These are phyloP conservation scores for Drosophila greeni DNA, from an alignment of 2,888 invertebrate genomes.

Conservation along the genomic window DNA sequence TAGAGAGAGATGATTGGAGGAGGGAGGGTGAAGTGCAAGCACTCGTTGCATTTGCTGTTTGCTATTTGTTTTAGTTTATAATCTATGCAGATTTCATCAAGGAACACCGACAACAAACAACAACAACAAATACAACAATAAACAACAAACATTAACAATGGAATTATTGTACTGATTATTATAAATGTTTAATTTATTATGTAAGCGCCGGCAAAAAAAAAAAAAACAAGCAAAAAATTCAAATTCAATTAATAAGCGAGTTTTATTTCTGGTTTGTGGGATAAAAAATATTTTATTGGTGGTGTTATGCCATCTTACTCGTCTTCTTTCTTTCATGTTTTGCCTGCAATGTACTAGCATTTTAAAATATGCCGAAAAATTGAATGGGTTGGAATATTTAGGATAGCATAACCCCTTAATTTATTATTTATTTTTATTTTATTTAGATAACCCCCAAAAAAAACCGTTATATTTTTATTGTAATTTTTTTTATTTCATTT, in stretches of 20 bases:
- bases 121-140: constrained; percentile 6
- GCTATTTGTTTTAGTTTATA: constrained; percentile 46
- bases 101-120: constrained; percentile 5
- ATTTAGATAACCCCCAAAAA: too few species aligned
- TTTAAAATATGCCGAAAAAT: too few species aligned
- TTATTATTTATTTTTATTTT: too few species aligned
- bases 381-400: too few species aligned
- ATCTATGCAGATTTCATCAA: constrained; percentile 8
- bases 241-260: constrained; percentile 3
- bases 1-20: constrained; percentile 19
- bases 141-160: constrained; percentile 17
- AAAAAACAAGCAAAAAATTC: constrained; percentile 22
- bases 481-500: constrained; percentile 3
- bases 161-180: constrained; percentile 32
- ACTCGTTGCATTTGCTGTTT: constrained; percentile 42
- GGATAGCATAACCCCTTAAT: too few species aligned
- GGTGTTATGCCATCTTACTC: too few species aligned
- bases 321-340: neutral
- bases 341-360: neutral
- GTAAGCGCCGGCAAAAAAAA: constrained; percentile 29
- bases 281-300: neutral
- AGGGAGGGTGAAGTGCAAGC: constrained; percentile 10
- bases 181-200: constrained; percentile 48
- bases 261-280: constrained; percentile 5
- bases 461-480: too few species aligned